These are phyloP conservation scores for Mionectes macconnelli DNA, from an alignment of 2,113 vertebrate species.

Conservation along the genomic window DNA sequence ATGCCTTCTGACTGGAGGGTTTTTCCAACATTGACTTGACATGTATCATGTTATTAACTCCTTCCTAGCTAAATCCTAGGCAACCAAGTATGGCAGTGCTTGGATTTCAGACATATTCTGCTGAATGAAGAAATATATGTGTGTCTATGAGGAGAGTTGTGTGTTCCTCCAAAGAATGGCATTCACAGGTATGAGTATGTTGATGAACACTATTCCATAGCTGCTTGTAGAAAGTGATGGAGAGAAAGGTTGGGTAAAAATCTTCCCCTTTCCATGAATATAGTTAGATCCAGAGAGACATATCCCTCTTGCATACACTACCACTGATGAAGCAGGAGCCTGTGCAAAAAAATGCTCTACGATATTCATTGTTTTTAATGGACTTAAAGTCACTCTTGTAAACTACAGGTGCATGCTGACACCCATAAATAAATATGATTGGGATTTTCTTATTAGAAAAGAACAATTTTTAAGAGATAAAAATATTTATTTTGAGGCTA, in stretches of 20 bases:
- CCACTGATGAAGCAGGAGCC: neutral
- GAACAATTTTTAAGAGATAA: neutral
- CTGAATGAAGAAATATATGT: neutral
- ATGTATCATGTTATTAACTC: neutral
- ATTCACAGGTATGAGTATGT: neutral
- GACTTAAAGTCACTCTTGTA: neutral
- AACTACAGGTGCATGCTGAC: neutral
- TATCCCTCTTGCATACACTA: neutral
- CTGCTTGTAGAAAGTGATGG: neutral
- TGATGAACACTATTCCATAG: neutral
- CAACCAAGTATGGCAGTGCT: neutral
- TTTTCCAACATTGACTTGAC: neutral
- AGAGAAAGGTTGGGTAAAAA: neutral
- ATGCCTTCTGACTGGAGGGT: accelerated
- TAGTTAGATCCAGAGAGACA: neutral
- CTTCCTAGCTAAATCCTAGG: neutral
- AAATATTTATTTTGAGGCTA: neutral
- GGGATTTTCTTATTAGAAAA: neutral
- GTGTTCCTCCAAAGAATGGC: neutral
- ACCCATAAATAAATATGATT: neutral
- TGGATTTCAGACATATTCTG: neutral
- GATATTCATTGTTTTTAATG: neutral
- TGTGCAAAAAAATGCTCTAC: neutral
- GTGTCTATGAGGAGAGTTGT: neutral
- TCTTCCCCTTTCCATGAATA: neutral